These are phyloP conservation scores for Ctenodactylus gundi DNA, from an alignment of 2,113 vertebrate species.

Conservation along the genomic window DNA sequence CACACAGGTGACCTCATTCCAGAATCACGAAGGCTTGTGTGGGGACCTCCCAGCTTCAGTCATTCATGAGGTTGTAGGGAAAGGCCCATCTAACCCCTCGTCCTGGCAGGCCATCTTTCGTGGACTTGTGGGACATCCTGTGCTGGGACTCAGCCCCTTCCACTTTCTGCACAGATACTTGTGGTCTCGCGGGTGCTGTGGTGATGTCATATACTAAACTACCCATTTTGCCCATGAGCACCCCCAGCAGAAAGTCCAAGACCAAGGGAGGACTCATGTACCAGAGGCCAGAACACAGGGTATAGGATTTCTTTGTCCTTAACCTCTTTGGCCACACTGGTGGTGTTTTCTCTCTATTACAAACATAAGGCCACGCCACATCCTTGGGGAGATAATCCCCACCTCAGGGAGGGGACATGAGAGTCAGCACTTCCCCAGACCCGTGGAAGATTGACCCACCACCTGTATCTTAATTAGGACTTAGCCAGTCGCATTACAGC, in stretches of 20 bases:
- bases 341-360: fast-evolving
- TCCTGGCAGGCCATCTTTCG: fast-evolving
- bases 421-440: fast-evolving
- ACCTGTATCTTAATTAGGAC: background rate
- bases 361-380: fast-evolving
- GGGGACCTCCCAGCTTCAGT: background rate
- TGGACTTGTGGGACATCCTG: background rate
- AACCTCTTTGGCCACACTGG: too few relatives aligned
- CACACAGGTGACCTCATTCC: background rate
- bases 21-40: fast-evolving
- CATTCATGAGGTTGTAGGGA: too few relatives aligned
- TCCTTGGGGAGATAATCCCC: background rate
- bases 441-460: background rate
- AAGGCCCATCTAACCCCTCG: background rate
- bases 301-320: background rate
- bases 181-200: background rate
- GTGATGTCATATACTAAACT: fast-evolving
- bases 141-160: fast-evolving
- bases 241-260: background rate
- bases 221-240: fast-evolving
- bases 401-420: background rate
- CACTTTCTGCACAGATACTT: background rate
- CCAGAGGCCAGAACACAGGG: background rate
- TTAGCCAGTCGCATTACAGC: fast-evolving
- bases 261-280: background rate